phyloP scores from a whole-genome alignment of 2,113 vertebrate genomes.

The Sinosuthora webbiana region DNA sequence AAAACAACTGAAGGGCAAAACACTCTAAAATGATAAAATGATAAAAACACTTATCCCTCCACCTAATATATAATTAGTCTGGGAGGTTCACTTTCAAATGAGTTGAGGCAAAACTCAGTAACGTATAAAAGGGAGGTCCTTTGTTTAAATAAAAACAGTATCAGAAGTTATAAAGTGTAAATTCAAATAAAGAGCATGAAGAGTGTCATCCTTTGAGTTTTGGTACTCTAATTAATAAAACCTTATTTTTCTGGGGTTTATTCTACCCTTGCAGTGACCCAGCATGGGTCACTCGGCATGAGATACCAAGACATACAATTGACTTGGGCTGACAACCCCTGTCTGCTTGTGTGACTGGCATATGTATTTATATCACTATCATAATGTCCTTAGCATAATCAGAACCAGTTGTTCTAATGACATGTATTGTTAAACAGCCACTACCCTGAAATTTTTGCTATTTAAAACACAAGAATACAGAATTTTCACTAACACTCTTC shows the following conservation, averaged over 20 bases:
- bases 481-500: slow-evolving; percentile 31
- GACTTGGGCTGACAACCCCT: neutral
- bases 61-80: neutral
- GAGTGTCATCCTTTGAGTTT: neutral
- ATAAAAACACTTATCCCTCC: neutral
- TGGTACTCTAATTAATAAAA: neutral
- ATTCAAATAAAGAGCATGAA: neutral
- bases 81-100: neutral
- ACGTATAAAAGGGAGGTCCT: neutral
- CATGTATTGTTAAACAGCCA: neutral
- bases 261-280: neutral
- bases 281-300: neutral
- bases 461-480: neutral
- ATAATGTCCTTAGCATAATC: neutral
- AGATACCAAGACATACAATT: rapidly evolving
- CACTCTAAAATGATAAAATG: neutral
- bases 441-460: neutral
- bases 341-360: neutral
- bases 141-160: neutral
- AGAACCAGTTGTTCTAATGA: neutral
- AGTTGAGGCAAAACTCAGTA: neutral
- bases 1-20: neutral
- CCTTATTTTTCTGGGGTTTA: neutral
- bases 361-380: neutral
- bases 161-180: neutral